These are phyloP conservation scores for Malurus elegans DNA, from an alignment of 2,113 vertebrate species.

Conservation along the genomic window DNA sequence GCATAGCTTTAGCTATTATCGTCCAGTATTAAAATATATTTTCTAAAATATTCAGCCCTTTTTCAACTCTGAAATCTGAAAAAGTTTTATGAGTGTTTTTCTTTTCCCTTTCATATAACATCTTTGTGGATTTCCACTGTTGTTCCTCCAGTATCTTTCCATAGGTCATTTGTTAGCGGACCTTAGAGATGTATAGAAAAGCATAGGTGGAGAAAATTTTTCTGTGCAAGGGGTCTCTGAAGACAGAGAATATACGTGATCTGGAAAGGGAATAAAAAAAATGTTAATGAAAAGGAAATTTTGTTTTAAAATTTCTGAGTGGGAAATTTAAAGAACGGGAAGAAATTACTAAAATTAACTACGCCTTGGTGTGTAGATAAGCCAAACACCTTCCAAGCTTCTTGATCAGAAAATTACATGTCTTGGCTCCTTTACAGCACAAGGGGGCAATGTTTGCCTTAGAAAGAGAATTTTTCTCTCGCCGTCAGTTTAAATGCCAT, in stretches of 20 bases:
- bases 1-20: neutral
- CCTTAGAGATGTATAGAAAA: neutral
- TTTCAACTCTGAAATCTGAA: neutral
- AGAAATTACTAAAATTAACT: neutral
- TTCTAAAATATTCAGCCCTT: neutral
- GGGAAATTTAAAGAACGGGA: neutral
- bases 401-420: neutral
- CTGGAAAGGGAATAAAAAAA: neutral
- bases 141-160: neutral
- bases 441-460: constrained; percentile 52
- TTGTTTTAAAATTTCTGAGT: neutral
- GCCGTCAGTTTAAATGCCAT: neutral
- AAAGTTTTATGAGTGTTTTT: neutral
- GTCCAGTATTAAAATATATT: neutral
- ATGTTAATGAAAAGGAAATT: neutral
- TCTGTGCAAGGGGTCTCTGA: neutral
- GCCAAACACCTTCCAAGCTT: neutral
- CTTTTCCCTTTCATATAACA: neutral
- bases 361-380: neutral
- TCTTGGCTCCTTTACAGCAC: neutral
- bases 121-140: neutral
- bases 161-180: neutral
- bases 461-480: neutral
- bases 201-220: neutral
- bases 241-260: neutral